Conservation (phyloP, 2,113 vertebrate genomes). For the Globicephala melas region DNA sequence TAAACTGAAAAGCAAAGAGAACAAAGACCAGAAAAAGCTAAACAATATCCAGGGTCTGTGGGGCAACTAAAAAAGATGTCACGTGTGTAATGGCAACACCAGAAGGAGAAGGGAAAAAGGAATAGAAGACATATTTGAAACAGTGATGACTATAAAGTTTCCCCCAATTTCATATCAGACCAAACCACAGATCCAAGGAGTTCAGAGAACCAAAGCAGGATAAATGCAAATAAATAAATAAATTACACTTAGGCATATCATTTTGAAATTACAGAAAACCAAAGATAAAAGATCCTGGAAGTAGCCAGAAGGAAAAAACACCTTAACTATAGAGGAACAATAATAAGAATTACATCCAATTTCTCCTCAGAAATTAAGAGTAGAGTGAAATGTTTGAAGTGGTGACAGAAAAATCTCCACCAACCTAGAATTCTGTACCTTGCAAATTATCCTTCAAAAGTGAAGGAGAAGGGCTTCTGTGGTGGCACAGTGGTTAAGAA, state of each 20-base stretch:
- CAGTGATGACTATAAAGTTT: neutral
- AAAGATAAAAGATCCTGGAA: neutral
- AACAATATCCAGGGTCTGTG: neutral
- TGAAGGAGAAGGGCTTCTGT: neutral
- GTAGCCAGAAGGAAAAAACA: neutral
- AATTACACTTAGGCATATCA: neutral
- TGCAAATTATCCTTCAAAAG: neutral
- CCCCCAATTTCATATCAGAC: neutral
- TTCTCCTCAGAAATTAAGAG: neutral
- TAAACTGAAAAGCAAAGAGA: neutral
- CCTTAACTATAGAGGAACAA: neutral
- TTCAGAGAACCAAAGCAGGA: neutral
- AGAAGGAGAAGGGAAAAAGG: neutral
- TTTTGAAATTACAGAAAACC: neutral
- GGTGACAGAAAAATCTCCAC: neutral
- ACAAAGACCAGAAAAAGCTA: neutral
- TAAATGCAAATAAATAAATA: neutral
- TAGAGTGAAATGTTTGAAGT: neutral
- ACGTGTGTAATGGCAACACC: neutral
- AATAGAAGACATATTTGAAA: neutral
- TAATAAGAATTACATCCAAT: neutral
- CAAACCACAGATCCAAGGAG: neutral
- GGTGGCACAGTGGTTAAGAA: neutral
- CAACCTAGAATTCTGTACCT: neutral
- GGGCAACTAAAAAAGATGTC: neutral